Conservation (phyloP, 2,797 vertebrate genomes). For the Notolabrus celidotus region DNA sequence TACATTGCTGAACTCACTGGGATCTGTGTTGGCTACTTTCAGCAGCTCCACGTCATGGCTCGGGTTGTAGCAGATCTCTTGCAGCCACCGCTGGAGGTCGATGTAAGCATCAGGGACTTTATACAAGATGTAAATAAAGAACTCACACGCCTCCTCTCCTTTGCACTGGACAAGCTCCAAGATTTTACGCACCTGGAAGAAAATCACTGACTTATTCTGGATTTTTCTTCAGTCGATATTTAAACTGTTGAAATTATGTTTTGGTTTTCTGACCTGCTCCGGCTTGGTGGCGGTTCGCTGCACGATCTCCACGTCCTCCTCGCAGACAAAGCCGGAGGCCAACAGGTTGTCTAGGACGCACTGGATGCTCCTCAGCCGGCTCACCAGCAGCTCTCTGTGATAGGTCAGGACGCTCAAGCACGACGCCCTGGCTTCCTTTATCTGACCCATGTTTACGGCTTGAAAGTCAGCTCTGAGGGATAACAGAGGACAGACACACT, state of each 20-base stretch:
- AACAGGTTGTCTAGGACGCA: constrained; percentile 93
- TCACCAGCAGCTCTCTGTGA: constrained; percentile 90
- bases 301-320: constrained; percentile 92
- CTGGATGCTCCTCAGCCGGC: constrained; percentile 86
- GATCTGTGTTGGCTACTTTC: constrained; percentile 91
- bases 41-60: constrained; percentile 78
- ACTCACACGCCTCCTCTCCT: constrained; percentile 93
- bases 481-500: neutral
- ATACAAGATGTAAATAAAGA: constrained; percentile 88
- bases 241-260: too few species aligned
- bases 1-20: constrained; percentile 83
- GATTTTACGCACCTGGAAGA: constrained; percentile 91
- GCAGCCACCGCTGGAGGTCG: constrained; percentile 92
- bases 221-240: too few species aligned
- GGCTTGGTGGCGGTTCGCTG: constrained; percentile 86
- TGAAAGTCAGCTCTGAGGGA: constrained; percentile 34
- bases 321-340: constrained; percentile 87
- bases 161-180: constrained; percentile 95
- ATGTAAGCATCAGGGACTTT: constrained; percentile 90
- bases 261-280: constrained; percentile 85
- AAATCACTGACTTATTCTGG: too few species aligned
- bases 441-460: constrained; percentile 38
- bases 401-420: constrained; percentile 81
- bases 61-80: constrained; percentile 87
- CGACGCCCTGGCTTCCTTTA: constrained; percentile 5